These are phyloP conservation scores for Trinectes maculatus DNA, from an alignment of 2,113 vertebrate genomes.

Conservation along the genomic window DNA sequence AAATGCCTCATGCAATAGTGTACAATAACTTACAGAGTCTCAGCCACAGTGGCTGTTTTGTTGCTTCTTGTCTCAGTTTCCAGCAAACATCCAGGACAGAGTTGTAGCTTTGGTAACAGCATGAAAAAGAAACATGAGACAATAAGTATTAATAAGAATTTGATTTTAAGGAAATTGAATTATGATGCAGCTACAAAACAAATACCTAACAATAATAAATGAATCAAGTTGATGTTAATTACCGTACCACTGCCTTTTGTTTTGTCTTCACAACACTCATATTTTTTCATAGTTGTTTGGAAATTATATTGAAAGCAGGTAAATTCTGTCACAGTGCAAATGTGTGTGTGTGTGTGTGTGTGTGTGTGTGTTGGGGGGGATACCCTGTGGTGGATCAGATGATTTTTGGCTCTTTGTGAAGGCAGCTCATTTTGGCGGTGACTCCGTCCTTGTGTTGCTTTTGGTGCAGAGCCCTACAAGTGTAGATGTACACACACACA, in stretches of 20 bases:
- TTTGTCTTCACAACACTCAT: not conserved
- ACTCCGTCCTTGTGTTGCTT: slow-evolving; percentile 51
- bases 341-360: not conserved
- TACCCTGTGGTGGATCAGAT: slow-evolving; percentile 32
- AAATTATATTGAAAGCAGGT: not conserved
- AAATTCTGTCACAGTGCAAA: slow-evolving; percentile 33
- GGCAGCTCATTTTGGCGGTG: slow-evolving; percentile 63
- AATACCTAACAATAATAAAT: too few relatives aligned
- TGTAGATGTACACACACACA: not conserved
- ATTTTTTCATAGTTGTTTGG: not conserved
- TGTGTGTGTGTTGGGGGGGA: not conserved
- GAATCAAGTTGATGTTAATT: not conserved
- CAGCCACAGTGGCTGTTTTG: not conserved
- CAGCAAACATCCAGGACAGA: slow-evolving; percentile 2
- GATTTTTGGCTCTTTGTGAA: slow-evolving; percentile 55
- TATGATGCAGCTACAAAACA: too few relatives aligned
- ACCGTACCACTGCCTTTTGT: not conserved
- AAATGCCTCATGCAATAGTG: slow-evolving; percentile 61
- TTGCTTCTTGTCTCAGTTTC: not conserved
- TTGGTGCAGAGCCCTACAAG: slow-evolving; percentile 39
- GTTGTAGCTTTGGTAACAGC: slow-evolving; percentile 1
- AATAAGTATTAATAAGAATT: slow-evolving; percentile 19
- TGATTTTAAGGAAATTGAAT: too few relatives aligned
- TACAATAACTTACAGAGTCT: slow-evolving; percentile 56
- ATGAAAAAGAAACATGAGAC: not conserved